Conservation (phyloP, 2,113 vertebrate genomes). For the Neolamprologus tretocephalus region DNA sequence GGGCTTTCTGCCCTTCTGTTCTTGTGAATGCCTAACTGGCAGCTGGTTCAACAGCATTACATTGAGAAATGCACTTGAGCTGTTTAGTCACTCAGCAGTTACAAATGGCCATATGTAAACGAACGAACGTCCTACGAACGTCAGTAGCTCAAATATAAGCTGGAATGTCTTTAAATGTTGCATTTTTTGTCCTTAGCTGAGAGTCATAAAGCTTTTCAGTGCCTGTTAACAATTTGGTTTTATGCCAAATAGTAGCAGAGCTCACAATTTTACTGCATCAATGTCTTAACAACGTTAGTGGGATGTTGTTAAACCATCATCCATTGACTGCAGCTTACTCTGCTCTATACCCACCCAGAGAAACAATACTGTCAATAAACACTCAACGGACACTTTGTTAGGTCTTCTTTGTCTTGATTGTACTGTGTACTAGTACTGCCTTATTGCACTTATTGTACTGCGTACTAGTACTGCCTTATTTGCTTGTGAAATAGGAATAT, state of each 20-base stretch:
- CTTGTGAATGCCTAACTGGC: slow-evolving; percentile 19
- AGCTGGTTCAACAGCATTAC: slow-evolving; percentile 28
- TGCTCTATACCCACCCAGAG: neutral
- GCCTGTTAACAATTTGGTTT: neutral
- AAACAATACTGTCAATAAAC: neutral
- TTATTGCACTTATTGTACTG: neutral
- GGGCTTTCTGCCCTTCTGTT: slow-evolving; percentile 22
- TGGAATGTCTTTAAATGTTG: neutral
- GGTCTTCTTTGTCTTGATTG: neutral
- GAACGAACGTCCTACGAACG: neutral
- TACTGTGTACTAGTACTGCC: neutral
- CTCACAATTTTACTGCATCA: neutral
- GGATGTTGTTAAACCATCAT: neutral
- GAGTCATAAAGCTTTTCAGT: neutral
- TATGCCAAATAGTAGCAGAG: neutral
- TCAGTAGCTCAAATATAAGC: neutral
- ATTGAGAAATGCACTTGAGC: neutral
- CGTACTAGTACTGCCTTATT: neutral
- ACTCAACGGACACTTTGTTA: neutral
- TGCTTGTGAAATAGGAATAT: neutral
- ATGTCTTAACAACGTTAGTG: neutral
- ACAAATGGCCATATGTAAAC: neutral
- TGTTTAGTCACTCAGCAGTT: neutral
- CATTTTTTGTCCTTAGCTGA: neutral
- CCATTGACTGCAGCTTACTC: neutral